These are phyloP conservation scores for Physocephala rufipes DNA, from an alignment of 2,888 invertebrate genomes.

Conservation along the genomic window DNA sequence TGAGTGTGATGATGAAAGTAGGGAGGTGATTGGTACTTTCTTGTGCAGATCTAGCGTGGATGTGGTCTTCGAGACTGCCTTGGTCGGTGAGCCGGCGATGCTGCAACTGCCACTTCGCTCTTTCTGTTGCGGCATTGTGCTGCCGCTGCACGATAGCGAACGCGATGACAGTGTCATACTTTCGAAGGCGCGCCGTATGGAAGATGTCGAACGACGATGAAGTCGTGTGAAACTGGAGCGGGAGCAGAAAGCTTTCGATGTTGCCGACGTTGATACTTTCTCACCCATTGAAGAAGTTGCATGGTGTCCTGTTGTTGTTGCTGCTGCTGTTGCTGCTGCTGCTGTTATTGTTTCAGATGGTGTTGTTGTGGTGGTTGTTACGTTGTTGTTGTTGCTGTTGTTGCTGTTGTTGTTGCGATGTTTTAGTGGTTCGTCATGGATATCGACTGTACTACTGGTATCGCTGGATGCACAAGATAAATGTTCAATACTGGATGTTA, in stretches of 20 bases:
- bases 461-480: conserved; percentile 68
- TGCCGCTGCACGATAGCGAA: conserved; percentile 73
- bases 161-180: conserved; percentile 72
- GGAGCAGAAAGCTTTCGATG: conserved; percentile 42
- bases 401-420: conserved; percentile 40
- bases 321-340: conserved; percentile 18
- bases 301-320: conserved; percentile 42
- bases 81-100: conserved; percentile 52
- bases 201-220: conserved; percentile 71
- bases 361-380: conserved; percentile 7
- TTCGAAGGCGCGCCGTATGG: conserved; percentile 77
- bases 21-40: conserved; percentile 30
- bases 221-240: conserved; percentile 61
- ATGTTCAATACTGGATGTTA: conserved; percentile 52
- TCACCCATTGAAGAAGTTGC: conserved; percentile 24
- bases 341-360: too few species aligned
- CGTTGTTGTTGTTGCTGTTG: conserved; percentile 31
- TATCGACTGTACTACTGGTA: conserved; percentile 70
- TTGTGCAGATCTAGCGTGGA: conserved; percentile 55
- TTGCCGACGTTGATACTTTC: conserved; percentile 46
- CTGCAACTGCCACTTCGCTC: conserved; percentile 20
- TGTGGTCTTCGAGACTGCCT: conserved; percentile 56
- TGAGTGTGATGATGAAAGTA: not conserved
- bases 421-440: conserved; percentile 66
- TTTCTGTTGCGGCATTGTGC: conserved; percentile 51